Conservation (phyloP, 1,140 invertebrate species). For the Cydia strobilella region DNA sequence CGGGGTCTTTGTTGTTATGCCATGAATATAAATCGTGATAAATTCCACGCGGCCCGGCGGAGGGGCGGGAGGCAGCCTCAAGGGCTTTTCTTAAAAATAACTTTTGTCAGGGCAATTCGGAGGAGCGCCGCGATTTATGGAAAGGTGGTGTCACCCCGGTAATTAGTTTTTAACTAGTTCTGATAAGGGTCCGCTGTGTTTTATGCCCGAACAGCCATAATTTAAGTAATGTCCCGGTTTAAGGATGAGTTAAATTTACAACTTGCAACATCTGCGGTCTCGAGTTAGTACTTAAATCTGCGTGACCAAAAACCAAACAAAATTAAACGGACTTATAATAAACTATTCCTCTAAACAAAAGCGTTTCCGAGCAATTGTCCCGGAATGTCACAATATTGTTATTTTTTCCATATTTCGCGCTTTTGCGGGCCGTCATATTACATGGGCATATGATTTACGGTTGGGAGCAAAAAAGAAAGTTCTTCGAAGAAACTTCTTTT, state of each 20-base stretch:
- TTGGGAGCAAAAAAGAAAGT: conserved; percentile 67
- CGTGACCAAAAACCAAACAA: conserved; percentile 38
- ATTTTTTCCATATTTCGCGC: conserved; percentile 65
- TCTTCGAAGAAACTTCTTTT: conserved; percentile 77
- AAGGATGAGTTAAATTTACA: conserved; percentile 48
- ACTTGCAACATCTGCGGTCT: conserved; percentile 33
- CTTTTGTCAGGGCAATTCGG: conserved; percentile 78
- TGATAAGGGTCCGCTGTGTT: conserved; percentile 74
- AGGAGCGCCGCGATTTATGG: conserved; percentile 72
- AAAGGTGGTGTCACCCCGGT: conserved; percentile 77
- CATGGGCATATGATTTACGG: conserved; percentile 67
- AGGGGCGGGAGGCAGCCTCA: conserved; percentile 60
- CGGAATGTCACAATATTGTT: conserved; percentile 70
- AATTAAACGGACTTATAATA: conserved; percentile 36
- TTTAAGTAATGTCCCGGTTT: conserved; percentile 51
- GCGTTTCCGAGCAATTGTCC: conserved; percentile 51
- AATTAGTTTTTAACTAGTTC: conserved; percentile 80
- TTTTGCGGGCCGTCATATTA: conserved; percentile 62
- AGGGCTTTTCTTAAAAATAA: conserved; percentile 80
- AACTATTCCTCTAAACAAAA: conserved; percentile 56
- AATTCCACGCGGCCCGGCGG: conserved; percentile 68
- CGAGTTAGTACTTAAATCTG: neutral
- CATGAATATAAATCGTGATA: conserved; percentile 82
- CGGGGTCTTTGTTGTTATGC: conserved; percentile 75
- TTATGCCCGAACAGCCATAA: conserved; percentile 63